Base-by-base conservation (phyloP, 2,113 vertebrate species). In the Paratilapia polleni region DNA sequence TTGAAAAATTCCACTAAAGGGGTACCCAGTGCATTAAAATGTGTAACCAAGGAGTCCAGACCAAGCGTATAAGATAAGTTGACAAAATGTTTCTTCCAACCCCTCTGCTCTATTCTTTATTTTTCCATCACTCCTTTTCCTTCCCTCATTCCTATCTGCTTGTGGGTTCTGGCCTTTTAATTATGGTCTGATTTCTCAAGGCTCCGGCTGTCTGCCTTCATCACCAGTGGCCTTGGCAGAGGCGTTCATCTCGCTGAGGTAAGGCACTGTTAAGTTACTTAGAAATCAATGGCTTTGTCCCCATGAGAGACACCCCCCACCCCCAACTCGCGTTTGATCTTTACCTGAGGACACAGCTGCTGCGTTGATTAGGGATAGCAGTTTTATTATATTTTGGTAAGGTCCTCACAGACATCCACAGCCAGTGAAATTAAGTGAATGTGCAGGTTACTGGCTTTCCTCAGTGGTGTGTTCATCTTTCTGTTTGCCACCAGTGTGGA, bases 111-210 rank as follows among this genome's bases (percentile, higher is more conserved):
- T 5, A 20, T 26, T 64, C 54, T 43, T 15, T 36, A 2, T 31
- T 41, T 77, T 36, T 41, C 28, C 5, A 43, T 28, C 19, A 8
- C 34, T 24, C 36, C 77, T 19, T 47, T 64, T 24, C 5, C 24
- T 76, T 56, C 58, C 63, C 15, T 63, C 47, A 80, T 88, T 76
- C 9, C 63, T 74, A 86, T 86, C 78, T 88, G 80, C 75, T 78
- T 7, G 1, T 36, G 82, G 68, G 81, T 78, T 83, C 81, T 85
- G 88, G 58, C 77, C 78, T 90, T 89, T 92, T 88, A 92, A 92
- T 93, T 89, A 91, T n/a, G 62, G 20, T 74, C 52, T 78, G 79
- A 89, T 89, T 91, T 92, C 91, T 90, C 94, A 87, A 80, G 92
- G 91, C 89, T 85, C 85, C 19, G 36, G 62, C 66, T 77, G 74